Conservation (phyloP, 2,797 vertebrate genomes). For the Phoebastria nigripes region DNA sequence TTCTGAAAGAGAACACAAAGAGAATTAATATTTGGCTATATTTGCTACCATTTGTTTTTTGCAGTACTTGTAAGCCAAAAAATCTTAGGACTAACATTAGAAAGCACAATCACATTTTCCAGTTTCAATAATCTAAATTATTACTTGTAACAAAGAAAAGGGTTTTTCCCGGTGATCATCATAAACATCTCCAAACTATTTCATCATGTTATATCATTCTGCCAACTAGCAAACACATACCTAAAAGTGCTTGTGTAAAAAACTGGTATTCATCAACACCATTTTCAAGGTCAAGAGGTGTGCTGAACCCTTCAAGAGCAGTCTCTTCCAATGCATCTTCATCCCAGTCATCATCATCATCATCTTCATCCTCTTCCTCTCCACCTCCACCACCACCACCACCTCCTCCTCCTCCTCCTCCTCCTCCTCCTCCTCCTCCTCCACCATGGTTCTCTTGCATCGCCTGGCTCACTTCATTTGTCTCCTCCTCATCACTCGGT, state of each 20-base stretch:
- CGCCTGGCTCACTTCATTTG: constrained; percentile 72
- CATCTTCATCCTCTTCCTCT: constrained; percentile 79
- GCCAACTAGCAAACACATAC: constrained; percentile 70
- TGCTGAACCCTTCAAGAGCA: constrained; percentile 92
- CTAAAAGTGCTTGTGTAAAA: constrained; percentile 88
- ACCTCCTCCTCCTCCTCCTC: too few species aligned
- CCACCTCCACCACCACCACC: constrained; percentile 66
- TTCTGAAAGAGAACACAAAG: background rate
- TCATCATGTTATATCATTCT: background rate
- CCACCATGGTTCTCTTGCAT: constrained; percentile 77
- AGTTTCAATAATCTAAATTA: background rate
- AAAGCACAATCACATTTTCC: background rate
- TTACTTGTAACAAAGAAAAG: background rate
- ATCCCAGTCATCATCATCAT: constrained; percentile 92
- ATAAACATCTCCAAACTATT: background rate
- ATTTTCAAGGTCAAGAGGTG: constrained; percentile 90
- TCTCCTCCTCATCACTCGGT: constrained; percentile 92
- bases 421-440: constrained; percentile 52
- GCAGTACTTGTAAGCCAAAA: background rate
- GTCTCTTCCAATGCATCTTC: constrained; percentile 92
- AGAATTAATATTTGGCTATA: background rate
- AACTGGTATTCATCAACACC: constrained; percentile 94
- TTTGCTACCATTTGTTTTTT: background rate
- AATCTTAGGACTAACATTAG: background rate
- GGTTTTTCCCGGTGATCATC: background rate